Evolutionary conservation across 2,113 vertebrate species (phyloP).

Genomic region (Ceyx margarethae): DNA sequence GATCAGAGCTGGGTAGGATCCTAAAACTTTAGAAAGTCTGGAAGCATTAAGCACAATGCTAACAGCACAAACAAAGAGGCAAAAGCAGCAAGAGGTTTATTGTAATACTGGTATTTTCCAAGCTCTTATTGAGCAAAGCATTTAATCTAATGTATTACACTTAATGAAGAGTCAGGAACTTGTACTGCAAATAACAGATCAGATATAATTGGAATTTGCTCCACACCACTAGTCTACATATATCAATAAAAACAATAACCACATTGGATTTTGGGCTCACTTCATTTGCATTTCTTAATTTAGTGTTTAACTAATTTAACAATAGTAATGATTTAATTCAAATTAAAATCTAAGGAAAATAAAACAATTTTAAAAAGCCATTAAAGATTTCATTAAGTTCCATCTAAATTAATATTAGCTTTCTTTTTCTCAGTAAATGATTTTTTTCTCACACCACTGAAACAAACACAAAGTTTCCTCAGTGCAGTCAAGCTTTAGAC

Average conservation of each 20-base stretch:
- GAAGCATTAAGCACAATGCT: not conserved
- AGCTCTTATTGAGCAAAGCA: slow-evolving; percentile 13
- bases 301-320: slow-evolving; percentile 74
- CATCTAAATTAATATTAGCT: slow-evolving; percentile 69
- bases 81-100: slow-evolving; percentile 27
- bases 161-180: slow-evolving; percentile 69
- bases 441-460: slow-evolving; percentile 20
- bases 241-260: slow-evolving; percentile 73
- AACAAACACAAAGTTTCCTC: slow-evolving; percentile 63
- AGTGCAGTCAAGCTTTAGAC: slow-evolving; percentile 68
- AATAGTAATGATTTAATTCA: slow-evolving; percentile 69
- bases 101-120: slow-evolving; percentile 15
- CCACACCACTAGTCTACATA: slow-evolving; percentile 51
- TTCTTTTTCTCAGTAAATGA: slow-evolving; percentile 49
- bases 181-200: slow-evolving; percentile 65
- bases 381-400: slow-evolving; percentile 69
- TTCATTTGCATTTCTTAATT: slow-evolving; percentile 76
- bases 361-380: slow-evolving; percentile 67
- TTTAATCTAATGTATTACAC: slow-evolving; percentile 63
- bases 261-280: slow-evolving; percentile 59
- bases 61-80: slow-evolving; percentile 20
- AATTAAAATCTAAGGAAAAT: slow-evolving; percentile 70
- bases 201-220: slow-evolving; percentile 76
- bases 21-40: not conserved
- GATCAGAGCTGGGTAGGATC: slow-evolving; percentile 6